Percentiles rank a stretch among this genome's conserved stretches.
These are phyloP conservation scores for Xylota segnis DNA, from an alignment of 2,888 invertebrate genomes.

Conservation along the genomic window DNA sequence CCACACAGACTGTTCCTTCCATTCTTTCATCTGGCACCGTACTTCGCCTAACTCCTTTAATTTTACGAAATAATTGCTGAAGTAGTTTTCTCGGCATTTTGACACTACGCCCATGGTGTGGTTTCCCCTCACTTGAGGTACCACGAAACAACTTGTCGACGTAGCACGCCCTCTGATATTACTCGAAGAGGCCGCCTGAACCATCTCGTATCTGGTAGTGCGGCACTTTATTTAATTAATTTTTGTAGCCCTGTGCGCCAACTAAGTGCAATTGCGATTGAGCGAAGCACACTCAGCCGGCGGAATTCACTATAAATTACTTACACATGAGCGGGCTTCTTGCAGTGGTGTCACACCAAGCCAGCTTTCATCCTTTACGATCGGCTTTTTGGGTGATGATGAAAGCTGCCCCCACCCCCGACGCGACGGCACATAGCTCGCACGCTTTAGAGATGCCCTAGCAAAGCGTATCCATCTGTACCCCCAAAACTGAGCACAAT, in stretches of 20 bases:
- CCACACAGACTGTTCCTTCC: not conserved
- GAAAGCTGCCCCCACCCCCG: not conserved
- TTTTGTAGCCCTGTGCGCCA: conserved; percentile 38
- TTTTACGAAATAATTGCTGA: conserved; percentile 29
- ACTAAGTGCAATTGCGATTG: conserved; percentile 56
- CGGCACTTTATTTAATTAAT: conserved; percentile 70
- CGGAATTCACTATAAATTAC: conserved; percentile 39
- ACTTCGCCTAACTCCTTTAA: not conserved
- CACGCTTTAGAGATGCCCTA: not conserved
- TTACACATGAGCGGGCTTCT: conserved; percentile 18
- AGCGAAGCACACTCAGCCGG: conserved; percentile 44
- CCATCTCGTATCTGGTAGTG: not conserved
- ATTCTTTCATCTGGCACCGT: not conserved
- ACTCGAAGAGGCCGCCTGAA: conserved; percentile 5
- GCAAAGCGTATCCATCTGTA: not conserved
- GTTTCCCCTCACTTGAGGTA: not conserved
- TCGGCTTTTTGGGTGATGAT: conserved; percentile 22
- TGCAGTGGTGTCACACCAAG: conserved; percentile 1
- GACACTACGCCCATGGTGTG: not conserved
- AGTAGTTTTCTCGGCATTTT: conserved; percentile 43
- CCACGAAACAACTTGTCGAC: conserved; percentile 37
- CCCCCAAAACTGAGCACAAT: too few species aligned
- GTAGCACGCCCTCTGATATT: conserved; percentile 19
- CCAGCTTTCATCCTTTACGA: conserved; percentile 5
- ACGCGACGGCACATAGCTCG: not conserved